Conservation (phyloP, 1,140 invertebrate genomes). For the Cydia strobilella region DNA sequence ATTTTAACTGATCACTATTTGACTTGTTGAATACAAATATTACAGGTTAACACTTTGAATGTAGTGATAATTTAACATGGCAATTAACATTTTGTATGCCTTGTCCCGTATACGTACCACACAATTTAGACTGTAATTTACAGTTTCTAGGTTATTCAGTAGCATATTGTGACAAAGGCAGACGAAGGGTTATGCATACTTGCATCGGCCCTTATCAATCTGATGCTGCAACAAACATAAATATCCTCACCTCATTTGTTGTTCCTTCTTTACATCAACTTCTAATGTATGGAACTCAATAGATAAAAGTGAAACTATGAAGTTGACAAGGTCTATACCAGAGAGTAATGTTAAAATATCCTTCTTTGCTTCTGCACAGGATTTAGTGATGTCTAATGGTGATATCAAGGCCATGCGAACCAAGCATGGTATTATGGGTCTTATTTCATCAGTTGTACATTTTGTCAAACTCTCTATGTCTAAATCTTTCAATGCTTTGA, state of each 20-base stretch:
- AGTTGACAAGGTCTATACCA: constrained; percentile 96
- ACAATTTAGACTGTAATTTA: too few species aligned
- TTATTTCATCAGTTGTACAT: constrained; percentile 81
- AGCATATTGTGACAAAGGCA: too few species aligned
- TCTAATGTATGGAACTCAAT: constrained; percentile 97
- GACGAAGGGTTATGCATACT: too few species aligned
- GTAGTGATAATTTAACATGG: too few species aligned
- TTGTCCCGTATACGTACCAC: too few species aligned
- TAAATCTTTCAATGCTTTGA: constrained; percentile 75
- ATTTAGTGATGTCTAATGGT: constrained; percentile 90
- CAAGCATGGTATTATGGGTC: constrained; percentile 94
- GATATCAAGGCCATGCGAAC: constrained; percentile 96
- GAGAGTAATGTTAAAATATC: constrained; percentile 93
- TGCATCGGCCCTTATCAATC: too few species aligned
- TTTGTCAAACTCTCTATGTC: constrained; percentile 68
- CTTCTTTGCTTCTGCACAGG: constrained; percentile 91
- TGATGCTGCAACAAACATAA: not conserved
- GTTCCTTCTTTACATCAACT: constrained; percentile 95
- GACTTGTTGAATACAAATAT: too few species aligned
- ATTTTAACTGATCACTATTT: too few species aligned
- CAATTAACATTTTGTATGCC: too few species aligned
- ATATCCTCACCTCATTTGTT: constrained; percentile 87
- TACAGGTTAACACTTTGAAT: too few species aligned
- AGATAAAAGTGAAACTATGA: constrained; percentile 94
- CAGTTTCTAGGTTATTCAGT: too few species aligned